Conservation (phyloP, 2,113 vertebrate species). For the Illadopsis cleaveri region DNA sequence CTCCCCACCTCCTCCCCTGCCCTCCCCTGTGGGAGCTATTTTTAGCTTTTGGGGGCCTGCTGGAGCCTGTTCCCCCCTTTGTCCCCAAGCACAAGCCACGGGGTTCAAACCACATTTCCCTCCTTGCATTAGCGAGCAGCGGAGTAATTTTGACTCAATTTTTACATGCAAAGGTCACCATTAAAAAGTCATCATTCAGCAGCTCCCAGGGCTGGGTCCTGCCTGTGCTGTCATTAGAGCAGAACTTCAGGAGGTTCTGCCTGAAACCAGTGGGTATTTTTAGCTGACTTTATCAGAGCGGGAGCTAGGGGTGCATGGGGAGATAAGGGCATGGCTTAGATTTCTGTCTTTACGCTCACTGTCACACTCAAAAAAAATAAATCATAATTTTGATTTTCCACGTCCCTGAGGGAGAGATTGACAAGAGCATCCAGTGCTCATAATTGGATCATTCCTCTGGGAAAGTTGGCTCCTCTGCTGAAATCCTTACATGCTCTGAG, state of each 20-base stretch:
- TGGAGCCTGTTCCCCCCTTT: not conserved
- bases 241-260: conserved; percentile 60
- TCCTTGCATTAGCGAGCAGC: not conserved
- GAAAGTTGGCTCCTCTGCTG: conserved; percentile 45
- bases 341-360: conserved; percentile 63
- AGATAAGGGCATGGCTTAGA: conserved; percentile 68
- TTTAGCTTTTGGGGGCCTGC: not conserved
- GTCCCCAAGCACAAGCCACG: not conserved
- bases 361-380: conserved; percentile 67
- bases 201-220: conserved; percentile 6
- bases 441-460: conserved; percentile 73
- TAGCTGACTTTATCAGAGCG: conserved; percentile 57
- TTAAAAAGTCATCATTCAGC: conserved; percentile 45
- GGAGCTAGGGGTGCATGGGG: conserved; percentile 39
- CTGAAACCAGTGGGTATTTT: conserved; percentile 50
- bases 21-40: not conserved
- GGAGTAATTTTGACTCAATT: conserved; percentile 12
- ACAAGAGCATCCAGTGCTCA: conserved; percentile 43
- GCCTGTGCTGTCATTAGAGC: conserved; percentile 47
- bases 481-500: conserved; percentile 62
- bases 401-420: conserved; percentile 63
- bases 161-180: conserved; percentile 46
- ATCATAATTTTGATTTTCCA: conserved; percentile 67
- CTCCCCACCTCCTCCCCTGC: fast-evolving
- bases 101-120: not conserved